A percentile compares a stretch with the other conserved stretches of the same genome.
Conservation (phyloP, 2,888 invertebrate species). For the Beris morrisii region DNA sequence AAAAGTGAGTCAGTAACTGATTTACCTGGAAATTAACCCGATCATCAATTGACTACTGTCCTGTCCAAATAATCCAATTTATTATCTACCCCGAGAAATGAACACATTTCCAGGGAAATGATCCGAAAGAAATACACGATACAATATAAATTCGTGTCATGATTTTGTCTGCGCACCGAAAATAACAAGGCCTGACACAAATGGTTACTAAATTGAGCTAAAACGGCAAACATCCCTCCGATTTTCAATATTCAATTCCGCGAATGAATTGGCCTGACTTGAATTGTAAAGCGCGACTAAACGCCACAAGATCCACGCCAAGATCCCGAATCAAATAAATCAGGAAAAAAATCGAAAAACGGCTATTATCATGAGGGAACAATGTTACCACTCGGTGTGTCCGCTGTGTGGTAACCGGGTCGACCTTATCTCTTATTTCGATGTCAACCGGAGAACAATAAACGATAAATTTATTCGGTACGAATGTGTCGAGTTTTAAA, state of each 20-base stretch:
- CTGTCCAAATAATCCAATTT: no score
- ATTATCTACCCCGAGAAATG: no score
- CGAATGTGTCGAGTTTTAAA: constrained; percentile 28
- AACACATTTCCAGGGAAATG: no score
- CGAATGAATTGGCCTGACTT: no score
- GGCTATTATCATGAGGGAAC: constrained; percentile 1
- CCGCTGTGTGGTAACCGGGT: constrained; percentile 26
- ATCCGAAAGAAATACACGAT: no score
- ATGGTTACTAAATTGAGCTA: constrained; percentile 28
- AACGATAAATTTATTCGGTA: constrained; percentile 27
- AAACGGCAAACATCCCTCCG: neutral
- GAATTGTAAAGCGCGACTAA: no score
- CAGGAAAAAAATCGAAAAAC: constrained; percentile 7
- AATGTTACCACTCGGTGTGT: constrained; percentile 8
- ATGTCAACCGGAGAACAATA: constrained; percentile 27
- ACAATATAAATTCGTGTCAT: constrained; percentile 23
- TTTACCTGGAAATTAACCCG: no score
- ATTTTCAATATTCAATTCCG: no score
- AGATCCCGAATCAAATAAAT: constrained; percentile 2
- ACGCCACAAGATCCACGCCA: constrained; percentile 4
- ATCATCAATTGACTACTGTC: no score
- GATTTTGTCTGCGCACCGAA: constrained; percentile 20
- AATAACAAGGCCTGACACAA: constrained; percentile 29
- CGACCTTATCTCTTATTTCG: constrained; percentile 31
- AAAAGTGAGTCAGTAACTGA: no score